phyloP scores from a whole-genome alignment of 2,797 vertebrate species.

The Petrocephalus sullivani region DNA sequence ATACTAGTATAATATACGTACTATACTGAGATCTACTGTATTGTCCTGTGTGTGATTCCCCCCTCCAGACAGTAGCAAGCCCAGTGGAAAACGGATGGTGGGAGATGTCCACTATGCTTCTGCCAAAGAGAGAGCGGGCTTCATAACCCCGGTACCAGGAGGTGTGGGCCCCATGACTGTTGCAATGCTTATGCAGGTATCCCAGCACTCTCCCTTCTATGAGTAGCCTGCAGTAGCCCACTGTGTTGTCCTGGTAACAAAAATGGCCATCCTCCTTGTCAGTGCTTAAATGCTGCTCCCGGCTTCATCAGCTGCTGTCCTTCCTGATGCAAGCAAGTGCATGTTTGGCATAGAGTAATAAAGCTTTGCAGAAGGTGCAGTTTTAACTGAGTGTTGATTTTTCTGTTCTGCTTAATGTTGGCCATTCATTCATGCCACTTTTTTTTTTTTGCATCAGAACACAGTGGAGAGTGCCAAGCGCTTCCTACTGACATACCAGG shows the following conservation, averaged over 20 bases:
- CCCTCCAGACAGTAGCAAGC: constrained; percentile 73
- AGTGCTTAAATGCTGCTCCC: neutral
- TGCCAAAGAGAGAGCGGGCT: constrained; percentile 80
- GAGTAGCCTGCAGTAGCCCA: neutral
- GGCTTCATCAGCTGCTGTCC: neutral
- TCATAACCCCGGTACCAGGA: constrained; percentile 93
- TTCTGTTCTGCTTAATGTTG: neutral
- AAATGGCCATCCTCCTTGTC: neutral
- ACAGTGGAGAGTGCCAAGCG: constrained; percentile 85
- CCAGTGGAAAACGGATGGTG: constrained; percentile 81
- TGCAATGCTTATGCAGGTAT: constrained; percentile 95
- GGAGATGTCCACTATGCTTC: constrained; percentile 81
- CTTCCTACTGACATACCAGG: constrained; percentile 72
- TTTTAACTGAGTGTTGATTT: neutral
- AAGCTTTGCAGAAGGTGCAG: neutral
- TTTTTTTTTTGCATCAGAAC: constrained; percentile 65
- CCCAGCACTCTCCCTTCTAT: neutral
- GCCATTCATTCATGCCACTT: neutral
- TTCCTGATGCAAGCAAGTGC: neutral
- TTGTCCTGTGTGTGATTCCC: constrained; percentile 19
- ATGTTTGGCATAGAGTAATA: neutral
- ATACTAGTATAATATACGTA: too few relatives aligned
- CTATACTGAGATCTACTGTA: neutral
- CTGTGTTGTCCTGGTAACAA: neutral
- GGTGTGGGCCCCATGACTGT: constrained; percentile 98